Evolutionary conservation across 2,888 invertebrate genomes (phyloP).

Genomic region (Epirrhoe tristata): DNA sequence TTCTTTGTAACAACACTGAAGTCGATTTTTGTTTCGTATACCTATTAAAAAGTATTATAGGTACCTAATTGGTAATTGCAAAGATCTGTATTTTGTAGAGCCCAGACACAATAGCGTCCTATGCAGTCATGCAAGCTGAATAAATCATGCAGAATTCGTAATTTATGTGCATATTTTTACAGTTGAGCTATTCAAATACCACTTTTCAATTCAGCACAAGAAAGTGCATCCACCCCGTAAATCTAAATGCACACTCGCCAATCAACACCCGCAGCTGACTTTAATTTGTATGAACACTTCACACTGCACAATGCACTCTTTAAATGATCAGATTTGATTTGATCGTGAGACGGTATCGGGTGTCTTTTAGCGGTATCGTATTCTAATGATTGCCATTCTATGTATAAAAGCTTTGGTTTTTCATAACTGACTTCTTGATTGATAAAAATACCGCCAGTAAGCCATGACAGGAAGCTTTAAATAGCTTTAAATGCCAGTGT

Average conservation of each 20-base stretch:
- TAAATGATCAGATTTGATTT: slow-evolving; percentile 46
- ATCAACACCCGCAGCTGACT: slow-evolving; percentile 75
- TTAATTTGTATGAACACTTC: slow-evolving; percentile 75
- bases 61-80: no score
- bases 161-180: background rate
- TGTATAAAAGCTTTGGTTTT: no score
- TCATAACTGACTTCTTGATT: no score
- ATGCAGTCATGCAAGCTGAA: background rate
- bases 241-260: slow-evolving; percentile 74
- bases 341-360: slow-evolving; percentile 47
- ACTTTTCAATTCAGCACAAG: slow-evolving; percentile 14
- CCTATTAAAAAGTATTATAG: no score
- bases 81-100: no score
- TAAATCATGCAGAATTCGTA: background rate
- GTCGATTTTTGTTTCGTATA: no score
- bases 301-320: slow-evolving; percentile 58
- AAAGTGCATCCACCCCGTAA: slow-evolving; percentile 46
- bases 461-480: no score
- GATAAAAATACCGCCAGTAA: no score
- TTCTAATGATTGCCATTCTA: background rate
- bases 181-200: background rate
- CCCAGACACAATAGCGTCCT: background rate
- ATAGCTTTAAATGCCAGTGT: no score
- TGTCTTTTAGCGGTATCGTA: slow-evolving; percentile 16
- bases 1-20: no score